Evolutionary conservation across 2,797 vertebrate genomes (phyloP), one percentile per base, ranked within the genome.

Genomic region (Anguilla megastoma): DNA sequence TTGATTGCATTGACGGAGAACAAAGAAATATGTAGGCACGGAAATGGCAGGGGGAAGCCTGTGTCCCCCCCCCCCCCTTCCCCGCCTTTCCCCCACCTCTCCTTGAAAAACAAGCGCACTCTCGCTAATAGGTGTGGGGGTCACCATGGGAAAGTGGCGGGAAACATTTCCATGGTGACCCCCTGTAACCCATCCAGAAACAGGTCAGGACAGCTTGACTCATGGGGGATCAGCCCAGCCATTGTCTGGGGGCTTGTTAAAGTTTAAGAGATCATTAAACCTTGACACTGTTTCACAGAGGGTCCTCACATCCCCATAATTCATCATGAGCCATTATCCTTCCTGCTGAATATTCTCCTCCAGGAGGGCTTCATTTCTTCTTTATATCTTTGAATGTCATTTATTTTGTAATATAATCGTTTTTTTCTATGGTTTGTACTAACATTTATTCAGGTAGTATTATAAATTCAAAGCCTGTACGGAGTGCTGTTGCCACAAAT

Each of bases 181-280:
- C 82, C 74, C 71, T 36, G 50, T 86, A n/a, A 85, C 87, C 76
- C 48, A 63, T 54, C 63, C 36, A 79, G 71, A 66, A 30, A 54
- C 54, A 69, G 54, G 76, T 87, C 58, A 82, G 84, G 27, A 45
- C 36, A 41, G 54, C 86, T 74, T 85, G 71, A 86, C 84, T 54
- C 56, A 63, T 45, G 16, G 48, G 66, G 56, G 88, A 18, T 60
- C 2, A 63, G 30, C 36, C 52, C 41, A 90, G 76, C 71, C 69
- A 50, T 45, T 85, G 33, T 87, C 69, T 27, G 24, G 10, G 88
- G 85, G n/a, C 87, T 76, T 58, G 76, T 84, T 88, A 87, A 88
- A 48, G 41, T 89, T 86, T 89, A 87, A 86, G 86, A 88, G 86
- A 88, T 88, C 84, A 88, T 86, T 87, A 89, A 88, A 88, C 89